phyloP scores from a whole-genome alignment of 2,113 vertebrate genomes.

The Leucopsar rothschildi region DNA sequence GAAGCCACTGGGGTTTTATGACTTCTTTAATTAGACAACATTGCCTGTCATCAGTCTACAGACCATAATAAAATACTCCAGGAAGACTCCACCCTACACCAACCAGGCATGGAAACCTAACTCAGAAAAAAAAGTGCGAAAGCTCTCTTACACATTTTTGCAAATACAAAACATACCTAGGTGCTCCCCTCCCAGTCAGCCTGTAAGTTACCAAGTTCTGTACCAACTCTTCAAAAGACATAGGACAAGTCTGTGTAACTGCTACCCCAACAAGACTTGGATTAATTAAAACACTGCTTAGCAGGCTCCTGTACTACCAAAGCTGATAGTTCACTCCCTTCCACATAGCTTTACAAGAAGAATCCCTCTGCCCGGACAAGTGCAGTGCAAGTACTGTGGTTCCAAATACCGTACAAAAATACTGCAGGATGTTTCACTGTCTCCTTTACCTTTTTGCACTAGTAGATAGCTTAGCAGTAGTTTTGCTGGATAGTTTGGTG shows the following conservation, averaged over 20 bases:
- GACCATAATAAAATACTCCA: not conserved
- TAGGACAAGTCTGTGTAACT: not conserved
- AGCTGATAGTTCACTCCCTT: not conserved
- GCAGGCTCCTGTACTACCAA: not conserved
- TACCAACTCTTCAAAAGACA: not conserved
- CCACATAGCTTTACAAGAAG: not conserved
- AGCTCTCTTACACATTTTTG: fast-evolving
- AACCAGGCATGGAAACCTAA: not conserved
- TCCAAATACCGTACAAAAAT: not conserved
- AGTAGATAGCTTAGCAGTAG: conserved; percentile 89
- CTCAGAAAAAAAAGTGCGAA: not conserved
- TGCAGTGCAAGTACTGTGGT: fast-evolving
- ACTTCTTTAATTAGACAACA: conserved; percentile 37
- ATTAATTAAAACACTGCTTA: not conserved
- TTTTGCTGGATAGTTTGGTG: conserved; percentile 91
- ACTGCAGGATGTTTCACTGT: not conserved
- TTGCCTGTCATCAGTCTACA: not conserved
- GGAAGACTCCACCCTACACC: not conserved
- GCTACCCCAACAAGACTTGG: not conserved
- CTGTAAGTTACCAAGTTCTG: not conserved
- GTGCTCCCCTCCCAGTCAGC: not conserved
- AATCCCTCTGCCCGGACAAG: not conserved
- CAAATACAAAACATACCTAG: fast-evolving
- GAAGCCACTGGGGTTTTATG: not conserved
- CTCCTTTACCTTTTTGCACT: conserved; percentile 87